Evolutionary conservation across 2,797 vertebrate species (phyloP).

Genomic region (Mycteria americana): DNA sequence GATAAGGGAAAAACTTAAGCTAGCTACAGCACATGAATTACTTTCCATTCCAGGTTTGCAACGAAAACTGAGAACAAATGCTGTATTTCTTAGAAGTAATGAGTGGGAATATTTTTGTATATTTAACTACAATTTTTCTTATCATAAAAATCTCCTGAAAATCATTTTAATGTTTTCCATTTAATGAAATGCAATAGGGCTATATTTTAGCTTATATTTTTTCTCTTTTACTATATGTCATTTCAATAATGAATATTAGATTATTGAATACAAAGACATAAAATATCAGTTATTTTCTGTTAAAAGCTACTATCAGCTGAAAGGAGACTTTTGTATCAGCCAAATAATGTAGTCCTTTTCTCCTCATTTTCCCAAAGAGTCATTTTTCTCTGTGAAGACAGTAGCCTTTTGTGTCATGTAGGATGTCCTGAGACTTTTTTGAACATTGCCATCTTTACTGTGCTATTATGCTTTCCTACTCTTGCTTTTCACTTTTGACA

Average conservation of each 20-base stretch:
- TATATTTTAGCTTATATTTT: constrained; percentile 11
- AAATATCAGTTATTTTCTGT: neutral
- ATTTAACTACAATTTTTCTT: constrained; percentile 11
- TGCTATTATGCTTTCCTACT: neutral
- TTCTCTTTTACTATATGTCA: neutral
- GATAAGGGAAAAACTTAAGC: neutral
- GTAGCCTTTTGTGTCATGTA: neutral
- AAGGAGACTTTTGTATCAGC: neutral
- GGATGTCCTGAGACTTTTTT: neutral
- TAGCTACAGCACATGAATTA: neutral
- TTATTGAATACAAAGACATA: neutral
- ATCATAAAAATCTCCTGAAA: constrained; percentile 4
- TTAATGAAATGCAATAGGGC: neutral
- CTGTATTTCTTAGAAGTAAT: neutral
- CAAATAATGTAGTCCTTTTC: neutral
- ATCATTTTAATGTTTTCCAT: neutral
- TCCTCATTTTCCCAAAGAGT: neutral
- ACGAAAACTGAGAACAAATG: constrained; percentile 4
- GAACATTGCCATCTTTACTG: neutral
- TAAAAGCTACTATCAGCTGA: neutral
- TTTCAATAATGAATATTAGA: constrained; percentile 26
- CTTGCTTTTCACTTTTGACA: neutral
- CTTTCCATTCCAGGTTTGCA: neutral
- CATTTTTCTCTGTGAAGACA: neutral
- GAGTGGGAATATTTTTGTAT: neutral